A percentile compares a stretch with the other conserved stretches of the same genome.
phyloP scores from a whole-genome alignment of 2,797 vertebrate genomes.

The Melanotaenia nigrans region DNA sequence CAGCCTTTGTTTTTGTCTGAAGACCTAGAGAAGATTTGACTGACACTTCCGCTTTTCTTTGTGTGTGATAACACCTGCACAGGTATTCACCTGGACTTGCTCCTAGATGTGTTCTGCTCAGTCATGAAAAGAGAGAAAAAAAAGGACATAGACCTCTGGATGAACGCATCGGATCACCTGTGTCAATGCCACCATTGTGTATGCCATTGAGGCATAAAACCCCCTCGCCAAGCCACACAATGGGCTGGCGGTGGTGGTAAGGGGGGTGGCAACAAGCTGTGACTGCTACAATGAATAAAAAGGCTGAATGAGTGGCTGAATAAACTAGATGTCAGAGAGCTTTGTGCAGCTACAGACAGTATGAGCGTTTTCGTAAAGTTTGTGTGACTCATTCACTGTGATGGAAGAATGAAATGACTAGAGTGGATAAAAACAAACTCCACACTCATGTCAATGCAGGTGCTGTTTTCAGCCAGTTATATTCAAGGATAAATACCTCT shows the following conservation, averaged over 20 bases:
- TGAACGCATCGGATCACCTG: slow-evolving; percentile 76
- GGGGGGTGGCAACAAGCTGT: slow-evolving; percentile 69
- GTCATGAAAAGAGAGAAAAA: slow-evolving; percentile 67
- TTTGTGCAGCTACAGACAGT: slow-evolving; percentile 61
- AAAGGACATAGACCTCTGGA: slow-evolving; percentile 57
- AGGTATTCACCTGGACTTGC: slow-evolving; percentile 67
- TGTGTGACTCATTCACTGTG: slow-evolving; percentile 52
- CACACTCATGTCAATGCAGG: slow-evolving; percentile 43
- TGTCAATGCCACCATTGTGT: slow-evolving; percentile 80
- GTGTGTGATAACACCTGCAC: slow-evolving; percentile 74
- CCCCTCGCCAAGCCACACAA: slow-evolving; percentile 67
- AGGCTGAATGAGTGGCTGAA: slow-evolving; percentile 66
- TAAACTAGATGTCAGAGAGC: slow-evolving; percentile 65
- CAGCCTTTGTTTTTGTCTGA: slow-evolving; percentile 58
- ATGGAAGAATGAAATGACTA: slow-evolving; percentile 33
- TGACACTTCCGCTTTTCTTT: slow-evolving; percentile 64
- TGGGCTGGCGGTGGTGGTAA: slow-evolving; percentile 42
- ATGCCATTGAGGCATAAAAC: slow-evolving; percentile 61
- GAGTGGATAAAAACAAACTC: slow-evolving; percentile 31
- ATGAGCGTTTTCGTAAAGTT: slow-evolving; percentile 46
- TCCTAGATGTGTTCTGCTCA: slow-evolving; percentile 68
- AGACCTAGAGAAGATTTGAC: slow-evolving; percentile 41
- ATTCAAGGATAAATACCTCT: slow-evolving; percentile 43
- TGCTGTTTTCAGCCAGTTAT: slow-evolving; percentile 49
- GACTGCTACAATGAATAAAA: slow-evolving; percentile 73